These are phyloP conservation scores for Chelidonichthys spinosus DNA, from an alignment of 2,797 vertebrate species.

Conservation along the genomic window DNA sequence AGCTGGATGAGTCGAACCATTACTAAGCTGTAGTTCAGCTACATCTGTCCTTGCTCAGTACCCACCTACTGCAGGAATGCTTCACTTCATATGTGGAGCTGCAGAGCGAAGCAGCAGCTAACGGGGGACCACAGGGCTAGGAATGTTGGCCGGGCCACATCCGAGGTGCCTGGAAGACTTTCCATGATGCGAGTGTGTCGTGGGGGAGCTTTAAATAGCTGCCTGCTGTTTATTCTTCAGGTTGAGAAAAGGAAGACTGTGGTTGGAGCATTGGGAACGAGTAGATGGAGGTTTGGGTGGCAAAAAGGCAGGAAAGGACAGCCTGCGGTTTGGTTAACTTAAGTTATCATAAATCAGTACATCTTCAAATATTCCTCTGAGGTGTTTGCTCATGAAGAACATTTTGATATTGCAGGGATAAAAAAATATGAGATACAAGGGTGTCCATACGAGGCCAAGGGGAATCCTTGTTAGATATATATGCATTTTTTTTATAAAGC, in stretches of 20 bases:
- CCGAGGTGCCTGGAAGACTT: slow-evolving; percentile 77
- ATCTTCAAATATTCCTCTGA: slow-evolving; percentile 19
- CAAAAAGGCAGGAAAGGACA: slow-evolving; percentile 12
- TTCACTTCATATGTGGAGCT: slow-evolving; percentile 22
- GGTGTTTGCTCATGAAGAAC: slow-evolving; percentile 1
- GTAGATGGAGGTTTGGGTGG: slow-evolving; percentile 37
- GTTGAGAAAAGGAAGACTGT: slow-evolving; percentile 54
- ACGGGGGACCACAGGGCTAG: slow-evolving; percentile 58
- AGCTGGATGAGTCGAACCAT: slow-evolving; percentile 38
- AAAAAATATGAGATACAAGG: neutral
- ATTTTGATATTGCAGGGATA: neutral
- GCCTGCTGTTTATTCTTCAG: slow-evolving; percentile 73
- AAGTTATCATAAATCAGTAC: slow-evolving; percentile 27
- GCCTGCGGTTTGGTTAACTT: slow-evolving; percentile 3
- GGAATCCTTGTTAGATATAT: neutral
- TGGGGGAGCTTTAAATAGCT: slow-evolving; percentile 81
- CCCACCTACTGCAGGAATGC: slow-evolving; percentile 61
- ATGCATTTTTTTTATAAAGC: neutral
- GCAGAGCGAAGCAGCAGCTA: slow-evolving; percentile 43
- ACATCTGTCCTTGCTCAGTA: slow-evolving; percentile 46
- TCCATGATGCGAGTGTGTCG: slow-evolving; percentile 83
- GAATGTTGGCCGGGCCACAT: slow-evolving; percentile 76
- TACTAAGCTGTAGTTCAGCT: slow-evolving; percentile 21
- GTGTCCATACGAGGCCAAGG: neutral
- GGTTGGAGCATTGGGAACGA: slow-evolving; percentile 31